A percentile compares a stretch with the other conserved stretches of the same genome.
phyloP scores from a whole-genome alignment of 2,113 vertebrate species.

The Chamaetylas fuelleborni region DNA sequence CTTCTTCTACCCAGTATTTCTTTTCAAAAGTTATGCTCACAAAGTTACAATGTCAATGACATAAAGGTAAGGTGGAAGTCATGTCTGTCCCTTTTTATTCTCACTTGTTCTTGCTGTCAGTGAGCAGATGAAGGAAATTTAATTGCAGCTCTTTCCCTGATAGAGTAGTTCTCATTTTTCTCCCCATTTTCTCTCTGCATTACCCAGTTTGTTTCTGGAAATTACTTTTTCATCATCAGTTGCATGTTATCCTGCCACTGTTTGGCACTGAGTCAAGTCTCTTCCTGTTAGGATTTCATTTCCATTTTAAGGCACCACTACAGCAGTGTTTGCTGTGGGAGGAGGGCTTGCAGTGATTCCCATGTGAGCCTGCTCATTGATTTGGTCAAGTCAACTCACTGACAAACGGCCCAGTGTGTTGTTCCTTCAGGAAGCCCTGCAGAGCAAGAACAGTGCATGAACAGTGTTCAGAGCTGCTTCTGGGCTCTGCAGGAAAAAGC shows the following conservation, averaged over 20 bases:
- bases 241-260: not conserved
- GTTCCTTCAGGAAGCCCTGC: not conserved
- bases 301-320: not conserved
- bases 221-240: not conserved
- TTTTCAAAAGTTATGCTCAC: not conserved
- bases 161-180: not conserved
- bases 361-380: not conserved
- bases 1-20: not conserved
- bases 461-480: not conserved
- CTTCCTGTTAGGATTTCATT: slow-evolving; percentile 9
- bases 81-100: not conserved
- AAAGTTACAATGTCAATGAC: not conserved
- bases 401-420: not conserved
- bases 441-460: not conserved
- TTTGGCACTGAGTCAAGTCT: not conserved
- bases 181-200: not conserved
- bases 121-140: not conserved
- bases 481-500: not conserved
- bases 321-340: not conserved
- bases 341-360: not conserved
- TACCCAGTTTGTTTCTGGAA: not conserved
- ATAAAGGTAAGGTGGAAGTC: not conserved
- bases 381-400: not conserved
- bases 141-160: not conserved
- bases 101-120: not conserved